Percentiles rank a stretch among this genome's conserved stretches.
Evolutionary conservation across 2,113 vertebrate genomes (phyloP).

Genomic region (Python bivittatus): DNA sequence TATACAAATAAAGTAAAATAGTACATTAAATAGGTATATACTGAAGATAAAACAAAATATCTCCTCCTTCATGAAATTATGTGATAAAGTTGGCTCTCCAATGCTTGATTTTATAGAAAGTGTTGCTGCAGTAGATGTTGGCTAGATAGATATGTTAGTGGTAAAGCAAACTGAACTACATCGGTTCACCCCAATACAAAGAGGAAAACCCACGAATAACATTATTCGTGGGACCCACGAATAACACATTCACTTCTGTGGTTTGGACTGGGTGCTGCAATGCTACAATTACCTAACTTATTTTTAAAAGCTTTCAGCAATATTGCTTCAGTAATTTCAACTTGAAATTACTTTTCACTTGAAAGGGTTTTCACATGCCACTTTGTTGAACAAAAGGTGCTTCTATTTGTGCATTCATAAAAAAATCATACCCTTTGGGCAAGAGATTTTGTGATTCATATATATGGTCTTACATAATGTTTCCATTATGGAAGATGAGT

Average conservation of each 20-base stretch:
- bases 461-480: background rate
- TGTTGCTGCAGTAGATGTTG: background rate
- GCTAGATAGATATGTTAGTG: background rate
- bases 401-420: conserved; percentile 59
- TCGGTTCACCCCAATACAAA: background rate
- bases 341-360: too few species aligned
- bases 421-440: conserved; percentile 65
- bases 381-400: conserved; percentile 62
- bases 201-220: conserved; percentile 2
- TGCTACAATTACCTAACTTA: conserved; percentile 59
- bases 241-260: conserved; percentile 10
- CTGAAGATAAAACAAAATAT: background rate
- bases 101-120: background rate
- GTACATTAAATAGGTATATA: background rate
- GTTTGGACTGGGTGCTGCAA: conserved; percentile 36
- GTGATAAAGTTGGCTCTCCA: background rate
- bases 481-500: conserved; percentile 45
- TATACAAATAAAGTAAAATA: background rate
- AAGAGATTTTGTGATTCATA: conserved; percentile 57
- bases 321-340: conserved; percentile 53
- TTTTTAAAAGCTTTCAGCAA: conserved; percentile 68
- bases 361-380: conserved; percentile 46
- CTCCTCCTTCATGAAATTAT: background rate
- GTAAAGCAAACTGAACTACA: background rate
- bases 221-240: background rate